phyloP scores from a whole-genome alignment of 2,888 invertebrate genomes.

The Drosophila lacicola region DNA sequence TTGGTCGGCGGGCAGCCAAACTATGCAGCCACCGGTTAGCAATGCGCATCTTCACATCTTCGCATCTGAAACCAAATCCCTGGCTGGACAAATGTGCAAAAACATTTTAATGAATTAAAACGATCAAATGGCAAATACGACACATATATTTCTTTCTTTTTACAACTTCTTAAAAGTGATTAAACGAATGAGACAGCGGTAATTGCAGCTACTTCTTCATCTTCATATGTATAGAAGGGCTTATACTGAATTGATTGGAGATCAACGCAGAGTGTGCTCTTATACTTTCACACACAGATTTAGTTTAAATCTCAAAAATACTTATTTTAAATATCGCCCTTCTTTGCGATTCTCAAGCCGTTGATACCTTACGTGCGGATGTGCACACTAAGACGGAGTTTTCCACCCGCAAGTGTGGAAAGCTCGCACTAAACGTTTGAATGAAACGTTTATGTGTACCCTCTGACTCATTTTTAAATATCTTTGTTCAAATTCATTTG shows the following conservation, averaged over 20 bases:
- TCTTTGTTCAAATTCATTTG: too few relatives aligned
- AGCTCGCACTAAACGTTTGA: too few relatives aligned
- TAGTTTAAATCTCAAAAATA: too few relatives aligned
- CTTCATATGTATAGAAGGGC: background rate
- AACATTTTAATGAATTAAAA: slow-evolving; percentile 77
- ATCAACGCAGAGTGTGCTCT: background rate
- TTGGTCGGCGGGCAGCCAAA: slow-evolving; percentile 61
- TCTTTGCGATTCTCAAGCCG: background rate
- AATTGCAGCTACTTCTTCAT: slow-evolving; percentile 7
- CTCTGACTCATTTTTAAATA: too few relatives aligned
- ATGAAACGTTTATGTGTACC: too few relatives aligned
- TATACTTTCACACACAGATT: too few relatives aligned
- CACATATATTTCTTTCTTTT: slow-evolving; percentile 32
- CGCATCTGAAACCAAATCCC: slow-evolving; percentile 27
- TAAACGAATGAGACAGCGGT: slow-evolving; percentile 24
- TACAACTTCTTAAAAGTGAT: slow-evolving; percentile 39
- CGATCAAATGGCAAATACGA: slow-evolving; percentile 46
- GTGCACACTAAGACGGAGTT: too few relatives aligned
- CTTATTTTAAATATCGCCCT: background rate
- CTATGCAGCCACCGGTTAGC: slow-evolving; percentile 53
- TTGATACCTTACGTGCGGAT: too few relatives aligned
- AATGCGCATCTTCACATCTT: slow-evolving; percentile 44
- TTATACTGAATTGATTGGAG: background rate
- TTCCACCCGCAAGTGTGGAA: too few relatives aligned
- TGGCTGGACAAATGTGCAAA: slow-evolving; percentile 54